Evolutionary conservation across 30 jellyfish, hydroid and myxozoan species (phyloP), one percentile per base, ranked within the genome.

Genomic region (Aurelia aurita complex sp. Pacific): DNA sequence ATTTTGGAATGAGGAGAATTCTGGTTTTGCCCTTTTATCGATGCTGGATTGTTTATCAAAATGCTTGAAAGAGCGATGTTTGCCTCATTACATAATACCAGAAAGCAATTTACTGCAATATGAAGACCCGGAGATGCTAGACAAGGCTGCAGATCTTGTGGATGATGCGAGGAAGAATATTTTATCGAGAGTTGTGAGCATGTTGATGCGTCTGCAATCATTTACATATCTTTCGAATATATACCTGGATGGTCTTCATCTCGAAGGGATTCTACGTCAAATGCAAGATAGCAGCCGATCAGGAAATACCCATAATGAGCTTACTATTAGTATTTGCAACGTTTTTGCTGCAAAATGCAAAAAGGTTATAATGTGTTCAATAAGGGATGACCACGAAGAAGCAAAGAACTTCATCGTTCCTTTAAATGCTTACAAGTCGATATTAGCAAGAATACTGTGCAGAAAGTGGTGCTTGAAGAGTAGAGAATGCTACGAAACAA

Each of bases 21-120:
- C 60, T 19, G 36, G 16, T 33, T 6, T 61, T 15, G 65, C 80
- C 61, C 18, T 79, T 1, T 29, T 79, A 55, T 62, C 65, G 29
- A 61, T 79, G 71, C 67, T 79, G 7, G 89, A 79, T 79, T 10
- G 36, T 13, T 33, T 79, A 9, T 40, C 43, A 2, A 36, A 36
- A 19, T 40, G 80, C 18, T 17, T 79, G 69, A 79, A 79, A 38
- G 36, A 16, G 19, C 67, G 69, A 16, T 40, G 46, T 34, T 65
- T 79, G 17, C 89, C 89, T n/a, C 89, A 79, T 64, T 79, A 79
- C 33, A 61, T 79, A n/a, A 79, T 79, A 16, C 76, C 80, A 79
- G 81, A 64, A 19, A 79, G 89, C 68, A 79, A 79, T 40, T 8
- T 79, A 4, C 67, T 79, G 53, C 67, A 40, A 36, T 18, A 65